Conservation (phyloP, 1,140 invertebrate genomes). For the Aphelinus certus region DNA sequence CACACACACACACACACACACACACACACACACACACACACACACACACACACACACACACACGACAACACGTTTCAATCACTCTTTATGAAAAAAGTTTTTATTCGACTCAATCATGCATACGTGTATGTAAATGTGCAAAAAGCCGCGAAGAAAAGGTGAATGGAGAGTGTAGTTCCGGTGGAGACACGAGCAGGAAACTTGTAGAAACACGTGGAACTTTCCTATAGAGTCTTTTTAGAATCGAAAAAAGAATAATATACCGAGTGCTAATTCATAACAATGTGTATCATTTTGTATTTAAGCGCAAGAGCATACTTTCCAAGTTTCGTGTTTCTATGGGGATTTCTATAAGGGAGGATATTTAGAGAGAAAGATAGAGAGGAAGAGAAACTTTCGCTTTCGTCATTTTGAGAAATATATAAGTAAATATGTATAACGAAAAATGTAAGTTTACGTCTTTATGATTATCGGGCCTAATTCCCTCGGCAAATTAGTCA, state of each 20-base stretch:
- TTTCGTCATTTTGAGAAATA: conserved; percentile 16
- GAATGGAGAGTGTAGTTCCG: background rate
- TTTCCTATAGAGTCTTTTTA: conserved; percentile 24
- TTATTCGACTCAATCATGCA: conserved; percentile 27
- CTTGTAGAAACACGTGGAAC: conserved; percentile 22
- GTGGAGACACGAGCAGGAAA: background rate
- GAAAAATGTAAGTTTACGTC: conserved; percentile 29
- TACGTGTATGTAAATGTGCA: background rate
- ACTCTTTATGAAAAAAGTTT: conserved; percentile 36
- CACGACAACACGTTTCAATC: conserved; percentile 2
- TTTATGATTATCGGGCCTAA: conserved; percentile 28
- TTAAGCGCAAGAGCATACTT: conserved; percentile 29
- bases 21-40: background rate
- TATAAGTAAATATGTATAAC: conserved; percentile 16
- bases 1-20: no score
- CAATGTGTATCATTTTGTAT: conserved; percentile 46
- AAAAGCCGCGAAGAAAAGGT: background rate
- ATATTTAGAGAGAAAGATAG: conserved; percentile 15
- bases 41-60: no score
- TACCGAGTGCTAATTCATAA: background rate
- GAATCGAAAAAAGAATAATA: conserved; percentile 5
- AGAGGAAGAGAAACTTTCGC: conserved; percentile 1
- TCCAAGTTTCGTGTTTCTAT: conserved; percentile 37
- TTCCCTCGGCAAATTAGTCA: conserved; percentile 14
- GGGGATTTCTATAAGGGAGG: conserved; percentile 31